These are phyloP conservation scores for Antechinus stuartii DNA, from an alignment of 2,113 vertebrate species.

Conservation along the genomic window DNA sequence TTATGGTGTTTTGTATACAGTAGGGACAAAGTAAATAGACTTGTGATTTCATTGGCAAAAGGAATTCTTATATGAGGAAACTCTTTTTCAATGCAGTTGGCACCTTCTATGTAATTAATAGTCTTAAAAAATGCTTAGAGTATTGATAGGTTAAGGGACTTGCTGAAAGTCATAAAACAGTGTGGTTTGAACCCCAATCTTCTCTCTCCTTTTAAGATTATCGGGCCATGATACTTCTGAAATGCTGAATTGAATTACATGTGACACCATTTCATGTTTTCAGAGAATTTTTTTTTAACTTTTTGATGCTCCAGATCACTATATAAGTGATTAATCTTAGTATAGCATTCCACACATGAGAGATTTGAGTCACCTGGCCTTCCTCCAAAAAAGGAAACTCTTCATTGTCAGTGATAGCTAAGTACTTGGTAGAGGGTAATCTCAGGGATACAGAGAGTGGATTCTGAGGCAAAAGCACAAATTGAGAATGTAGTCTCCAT, in stretches of 20 bases:
- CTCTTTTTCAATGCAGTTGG: neutral
- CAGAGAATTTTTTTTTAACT: slow-evolving; percentile 34
- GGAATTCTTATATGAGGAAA: neutral
- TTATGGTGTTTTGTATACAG: neutral
- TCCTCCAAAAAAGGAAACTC: slow-evolving; percentile 17
- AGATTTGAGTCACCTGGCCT: neutral
- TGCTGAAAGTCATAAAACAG: neutral
- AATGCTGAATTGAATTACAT: neutral
- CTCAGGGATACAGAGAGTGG: neutral
- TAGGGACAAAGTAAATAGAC: neutral
- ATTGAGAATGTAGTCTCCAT: neutral
- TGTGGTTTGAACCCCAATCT: neutral
- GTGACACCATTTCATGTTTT: slow-evolving; percentile 7
- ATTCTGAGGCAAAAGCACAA: slow-evolving; percentile 10
- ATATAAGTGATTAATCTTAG: neutral
- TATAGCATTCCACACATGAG: neutral
- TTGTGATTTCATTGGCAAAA: neutral
- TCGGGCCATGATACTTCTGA: neutral
- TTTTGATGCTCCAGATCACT: neutral
- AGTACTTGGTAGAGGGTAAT: neutral
- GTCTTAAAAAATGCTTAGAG: neutral
- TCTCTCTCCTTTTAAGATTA: neutral
- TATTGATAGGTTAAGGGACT: neutral
- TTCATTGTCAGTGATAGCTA: neutral
- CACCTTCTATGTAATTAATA: neutral